These are phyloP conservation scores for Diplodus puntazzo DNA, from an alignment of 2,797 vertebrate genomes.

Conservation along the genomic window DNA sequence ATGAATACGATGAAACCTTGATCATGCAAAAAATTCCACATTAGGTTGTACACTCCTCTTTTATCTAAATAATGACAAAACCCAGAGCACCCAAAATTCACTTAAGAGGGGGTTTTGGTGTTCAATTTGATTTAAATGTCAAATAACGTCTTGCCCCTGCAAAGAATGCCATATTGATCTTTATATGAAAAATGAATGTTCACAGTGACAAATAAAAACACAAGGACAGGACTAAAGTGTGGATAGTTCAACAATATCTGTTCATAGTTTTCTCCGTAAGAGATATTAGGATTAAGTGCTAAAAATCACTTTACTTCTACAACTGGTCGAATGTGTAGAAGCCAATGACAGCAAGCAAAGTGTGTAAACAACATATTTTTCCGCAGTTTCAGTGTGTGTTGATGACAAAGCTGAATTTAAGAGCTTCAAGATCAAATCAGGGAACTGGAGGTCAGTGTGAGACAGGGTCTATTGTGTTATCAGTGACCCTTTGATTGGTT, in stretches of 20 bases:
- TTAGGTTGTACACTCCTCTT: too few species aligned
- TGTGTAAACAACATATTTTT: not conserved
- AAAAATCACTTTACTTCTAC: not conserved
- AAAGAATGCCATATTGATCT: not conserved
- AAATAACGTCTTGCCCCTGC: not conserved
- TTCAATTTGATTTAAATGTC: not conserved
- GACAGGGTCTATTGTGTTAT: conserved; percentile 9
- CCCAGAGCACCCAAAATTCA: not conserved
- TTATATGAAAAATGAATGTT: not conserved
- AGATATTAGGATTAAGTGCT: not conserved
- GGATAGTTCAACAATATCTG: not conserved
- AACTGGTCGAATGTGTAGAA: not conserved
- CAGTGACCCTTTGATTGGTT: conserved; percentile 43
- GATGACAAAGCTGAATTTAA: not conserved
- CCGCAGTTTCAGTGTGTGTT: not conserved
- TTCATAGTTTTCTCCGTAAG: not conserved
- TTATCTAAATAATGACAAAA: not conserved
- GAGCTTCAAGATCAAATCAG: not conserved
- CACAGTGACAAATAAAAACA: not conserved
- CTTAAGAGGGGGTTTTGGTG: not conserved
- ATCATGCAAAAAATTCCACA: not conserved
- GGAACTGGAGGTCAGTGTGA: not conserved
- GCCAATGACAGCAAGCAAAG: not conserved
- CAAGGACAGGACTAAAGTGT: not conserved
- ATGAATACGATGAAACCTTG: not conserved